Evolutionary conservation across 2,888 invertebrate genomes (phyloP).

Genomic region (Falcaria lacertinaria): DNA sequence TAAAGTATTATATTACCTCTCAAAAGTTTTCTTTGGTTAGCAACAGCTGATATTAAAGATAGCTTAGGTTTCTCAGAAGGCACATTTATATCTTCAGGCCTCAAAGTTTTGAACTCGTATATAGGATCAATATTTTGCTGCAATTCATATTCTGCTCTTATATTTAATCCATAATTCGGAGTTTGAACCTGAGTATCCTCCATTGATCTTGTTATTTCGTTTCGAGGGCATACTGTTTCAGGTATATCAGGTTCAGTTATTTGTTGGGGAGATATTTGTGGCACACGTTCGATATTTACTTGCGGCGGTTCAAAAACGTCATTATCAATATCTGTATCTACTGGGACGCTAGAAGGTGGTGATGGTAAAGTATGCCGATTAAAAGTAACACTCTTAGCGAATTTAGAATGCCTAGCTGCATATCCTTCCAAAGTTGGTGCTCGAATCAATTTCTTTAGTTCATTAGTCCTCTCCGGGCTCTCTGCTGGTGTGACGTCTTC

Average conservation of each 20-base stretch:
- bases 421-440: conserved; percentile 94
- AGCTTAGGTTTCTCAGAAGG: conserved; percentile 79
- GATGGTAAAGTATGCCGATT: conserved; percentile 91
- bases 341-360: conserved; percentile 81
- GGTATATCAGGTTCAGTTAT: conserved; percentile 24
- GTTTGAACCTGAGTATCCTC: conserved; percentile 23
- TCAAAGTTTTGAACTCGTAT: conserved; percentile 58
- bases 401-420: conserved; percentile 91
- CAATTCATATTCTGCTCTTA: conserved; percentile 49
- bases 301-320: conserved; percentile 63
- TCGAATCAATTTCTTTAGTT: conserved; percentile 85
- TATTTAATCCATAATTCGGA: conserved; percentile 41
- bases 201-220: conserved; percentile 32
- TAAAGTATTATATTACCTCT: conserved; percentile 61
- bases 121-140: conserved; percentile 50
- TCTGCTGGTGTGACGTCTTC: conserved; percentile 80
- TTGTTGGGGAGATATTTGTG: conserved; percentile 30
- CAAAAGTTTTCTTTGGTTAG: conserved; percentile 80
- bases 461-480: conserved; percentile 74
- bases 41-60: conserved; percentile 76
- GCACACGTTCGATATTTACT: conserved; percentile 23
- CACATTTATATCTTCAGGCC: conserved; percentile 75
- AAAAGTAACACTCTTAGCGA: conserved; percentile 93
- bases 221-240: conserved; percentile 26
- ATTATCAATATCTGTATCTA: conserved; percentile 42